Percentiles rank a stretch among this genome's conserved stretches.
Conservation (phyloP, 2,113 vertebrate species). For the Anarrhichthys ocellatus region DNA sequence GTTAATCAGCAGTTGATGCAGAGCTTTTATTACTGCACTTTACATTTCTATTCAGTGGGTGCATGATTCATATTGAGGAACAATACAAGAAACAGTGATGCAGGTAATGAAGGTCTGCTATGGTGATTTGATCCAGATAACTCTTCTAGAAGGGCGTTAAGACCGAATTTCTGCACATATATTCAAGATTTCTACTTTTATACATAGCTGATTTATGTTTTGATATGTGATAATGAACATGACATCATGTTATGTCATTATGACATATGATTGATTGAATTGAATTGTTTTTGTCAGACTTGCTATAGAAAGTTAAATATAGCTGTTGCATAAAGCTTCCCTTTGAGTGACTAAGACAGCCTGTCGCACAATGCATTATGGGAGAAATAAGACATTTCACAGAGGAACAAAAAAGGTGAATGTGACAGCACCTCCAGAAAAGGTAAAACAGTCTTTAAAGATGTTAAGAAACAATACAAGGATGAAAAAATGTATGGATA, state of each 20-base stretch:
- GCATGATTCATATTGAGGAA: constrained; percentile 2
- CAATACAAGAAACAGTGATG: background rate
- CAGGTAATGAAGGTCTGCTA: background rate
- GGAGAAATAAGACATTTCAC: background rate
- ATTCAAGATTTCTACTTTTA: background rate
- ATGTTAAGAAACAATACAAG: background rate
- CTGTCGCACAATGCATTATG: background rate
- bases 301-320: too few relatives aligned
- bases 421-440: background rate
- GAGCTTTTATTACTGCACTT: background rate
- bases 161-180: background rate
- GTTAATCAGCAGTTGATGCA: background rate
- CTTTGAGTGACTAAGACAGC: too few relatives aligned
- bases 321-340: too few relatives aligned
- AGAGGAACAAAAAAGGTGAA: background rate
- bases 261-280: background rate
- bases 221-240: background rate
- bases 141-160: background rate
- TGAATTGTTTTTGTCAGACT: background rate
- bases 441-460: background rate
- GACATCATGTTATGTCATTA: background rate
- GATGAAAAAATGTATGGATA: background rate
- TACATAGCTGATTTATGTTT: background rate
- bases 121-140: background rate
- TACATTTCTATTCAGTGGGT: background rate